These are phyloP conservation scores for Neomonachus schauinslandi DNA, from an alignment of 2,113 vertebrate species.

Conservation along the genomic window DNA sequence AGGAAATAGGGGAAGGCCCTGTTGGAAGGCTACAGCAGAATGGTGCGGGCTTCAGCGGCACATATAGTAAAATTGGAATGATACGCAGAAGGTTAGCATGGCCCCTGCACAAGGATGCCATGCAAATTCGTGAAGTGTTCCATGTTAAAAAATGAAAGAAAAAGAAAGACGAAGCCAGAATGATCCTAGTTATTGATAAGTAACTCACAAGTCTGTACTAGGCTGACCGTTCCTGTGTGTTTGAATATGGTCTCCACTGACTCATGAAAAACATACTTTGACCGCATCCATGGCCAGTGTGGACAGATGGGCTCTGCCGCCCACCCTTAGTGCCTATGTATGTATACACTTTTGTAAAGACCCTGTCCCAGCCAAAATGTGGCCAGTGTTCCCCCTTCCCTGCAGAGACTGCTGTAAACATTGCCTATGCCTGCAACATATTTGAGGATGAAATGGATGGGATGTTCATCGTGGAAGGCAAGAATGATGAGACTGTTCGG, in stretches of 20 bases:
- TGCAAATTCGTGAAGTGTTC: background rate
- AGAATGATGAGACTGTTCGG: constrained; percentile 85
- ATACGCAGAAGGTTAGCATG: background rate
- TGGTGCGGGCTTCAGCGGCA: background rate
- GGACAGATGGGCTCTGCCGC: background rate
- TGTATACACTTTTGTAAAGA: background rate
- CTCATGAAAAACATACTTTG: background rate
- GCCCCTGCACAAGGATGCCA: background rate
- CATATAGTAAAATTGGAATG: background rate
- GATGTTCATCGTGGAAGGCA: constrained; percentile 90
- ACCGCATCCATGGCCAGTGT: background rate
- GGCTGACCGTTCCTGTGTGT: background rate
- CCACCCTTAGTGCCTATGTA: background rate
- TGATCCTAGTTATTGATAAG: background rate
- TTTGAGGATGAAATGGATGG: constrained; percentile 93
- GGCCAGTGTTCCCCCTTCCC: background rate
- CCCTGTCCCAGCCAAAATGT: background rate
- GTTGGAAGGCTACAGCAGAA: background rate
- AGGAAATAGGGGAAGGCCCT: constrained; percentile 12
- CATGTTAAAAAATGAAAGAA: background rate
- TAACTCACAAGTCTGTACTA: background rate
- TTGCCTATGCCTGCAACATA: constrained; percentile 95
- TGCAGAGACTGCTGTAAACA: constrained; percentile 96
- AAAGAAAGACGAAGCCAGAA: background rate
- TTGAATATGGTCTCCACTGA: background rate